These are phyloP conservation scores for Triplophysa yarkandensis DNA, from an alignment of 2,797 vertebrate species.

Conservation along the genomic window DNA sequence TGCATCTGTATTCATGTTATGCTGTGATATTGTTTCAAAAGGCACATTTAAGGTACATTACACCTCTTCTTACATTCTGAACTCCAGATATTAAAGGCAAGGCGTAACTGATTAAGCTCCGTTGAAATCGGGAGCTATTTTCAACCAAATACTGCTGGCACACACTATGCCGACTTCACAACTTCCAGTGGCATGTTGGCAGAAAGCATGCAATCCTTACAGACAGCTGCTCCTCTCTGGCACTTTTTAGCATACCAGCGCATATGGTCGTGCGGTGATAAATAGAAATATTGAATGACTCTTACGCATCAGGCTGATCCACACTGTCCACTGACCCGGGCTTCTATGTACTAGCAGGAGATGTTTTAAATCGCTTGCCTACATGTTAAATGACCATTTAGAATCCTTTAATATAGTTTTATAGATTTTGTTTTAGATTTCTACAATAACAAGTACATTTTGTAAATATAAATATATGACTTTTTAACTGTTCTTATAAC, in stretches of 20 bases:
- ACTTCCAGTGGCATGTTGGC: constrained; percentile 82
- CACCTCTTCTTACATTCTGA: neutral
- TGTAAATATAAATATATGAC: neutral
- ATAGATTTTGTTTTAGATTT: neutral
- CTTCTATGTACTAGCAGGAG: constrained; percentile 29
- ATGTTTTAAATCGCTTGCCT: constrained; percentile 7
- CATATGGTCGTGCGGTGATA: constrained; percentile 85
- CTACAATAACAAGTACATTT: too few species aligned
- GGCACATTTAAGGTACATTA: neutral
- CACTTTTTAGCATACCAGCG: constrained; percentile 86
- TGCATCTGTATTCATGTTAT: neutral
- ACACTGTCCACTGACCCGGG: constrained; percentile 55
- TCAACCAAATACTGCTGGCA: constrained; percentile 82
- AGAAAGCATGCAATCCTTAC: constrained; percentile 79
- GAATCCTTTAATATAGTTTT: neutral
- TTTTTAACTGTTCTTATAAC: neutral
- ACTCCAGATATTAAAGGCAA: constrained; percentile 27
- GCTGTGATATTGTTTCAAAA: neutral
- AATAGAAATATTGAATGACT: constrained; percentile 88
- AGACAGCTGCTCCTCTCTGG: constrained; percentile 90
- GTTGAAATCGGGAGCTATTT: constrained; percentile 74
- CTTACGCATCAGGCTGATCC: constrained; percentile 54
- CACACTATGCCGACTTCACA: constrained; percentile 82
- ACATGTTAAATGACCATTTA: neutral
- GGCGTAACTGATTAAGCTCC: constrained; percentile 42